Percentiles rank a stretch among this genome's conserved stretches.
Evolutionary conservation across 2,797 vertebrate genomes (phyloP).

Genomic region (Enteromius anoplus): DNA sequence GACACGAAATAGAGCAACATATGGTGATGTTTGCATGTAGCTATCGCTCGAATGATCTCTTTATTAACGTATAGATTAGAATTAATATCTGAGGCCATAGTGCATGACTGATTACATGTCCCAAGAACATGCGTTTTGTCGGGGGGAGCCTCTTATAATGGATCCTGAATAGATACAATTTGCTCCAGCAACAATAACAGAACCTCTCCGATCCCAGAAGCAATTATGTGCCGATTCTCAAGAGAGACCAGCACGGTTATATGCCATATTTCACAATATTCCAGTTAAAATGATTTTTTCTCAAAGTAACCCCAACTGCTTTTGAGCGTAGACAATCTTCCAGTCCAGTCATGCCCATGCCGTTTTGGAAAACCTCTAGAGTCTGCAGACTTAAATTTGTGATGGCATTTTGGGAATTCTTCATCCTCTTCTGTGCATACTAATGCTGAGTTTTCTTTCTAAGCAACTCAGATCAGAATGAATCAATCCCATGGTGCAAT

Average conservation of each 20-base stretch:
- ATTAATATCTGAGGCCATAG: constrained; percentile 26
- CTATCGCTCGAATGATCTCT: constrained; percentile 25
- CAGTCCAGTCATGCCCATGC: constrained; percentile 37
- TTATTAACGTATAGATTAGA: constrained; percentile 21
- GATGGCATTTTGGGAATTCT: constrained; percentile 13
- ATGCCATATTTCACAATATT: constrained; percentile 7
- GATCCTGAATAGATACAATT: constrained; percentile 34
- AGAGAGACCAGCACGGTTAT: background rate
- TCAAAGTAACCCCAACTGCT: constrained; percentile 34
- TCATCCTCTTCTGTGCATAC: constrained; percentile 6
- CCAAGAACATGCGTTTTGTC: constrained; percentile 31
- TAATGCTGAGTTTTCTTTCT: constrained; percentile 32
- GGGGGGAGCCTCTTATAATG: constrained; percentile 3
- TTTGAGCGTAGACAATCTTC: constrained; percentile 40
- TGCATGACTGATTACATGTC: constrained; percentile 37
- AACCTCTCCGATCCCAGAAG: constrained; percentile 35
- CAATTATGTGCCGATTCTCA: constrained; percentile 35
- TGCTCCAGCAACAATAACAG: constrained; percentile 24
- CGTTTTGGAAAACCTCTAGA: constrained; percentile 41
- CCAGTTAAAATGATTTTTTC: background rate
- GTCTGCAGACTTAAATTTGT: background rate
- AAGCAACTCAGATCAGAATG: background rate
- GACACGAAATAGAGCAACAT: background rate
- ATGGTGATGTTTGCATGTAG: constrained; percentile 20
- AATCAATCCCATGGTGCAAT: constrained; percentile 27